A percentile compares a stretch with the other conserved stretches of the same genome.
Conservation (phyloP, 1,140 invertebrate species). For the Telenomus remus region DNA sequence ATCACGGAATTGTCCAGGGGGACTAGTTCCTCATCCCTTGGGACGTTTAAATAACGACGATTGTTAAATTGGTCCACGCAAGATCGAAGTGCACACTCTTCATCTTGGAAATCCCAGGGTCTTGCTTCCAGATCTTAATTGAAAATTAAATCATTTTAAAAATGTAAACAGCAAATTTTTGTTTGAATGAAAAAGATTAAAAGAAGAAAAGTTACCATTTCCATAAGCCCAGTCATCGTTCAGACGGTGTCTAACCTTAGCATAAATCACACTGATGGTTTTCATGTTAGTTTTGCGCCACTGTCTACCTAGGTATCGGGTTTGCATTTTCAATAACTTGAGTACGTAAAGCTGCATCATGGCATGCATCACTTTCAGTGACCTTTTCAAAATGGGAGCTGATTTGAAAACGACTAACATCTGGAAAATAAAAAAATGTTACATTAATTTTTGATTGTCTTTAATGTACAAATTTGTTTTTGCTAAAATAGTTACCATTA, state of each 20-base stretch:
- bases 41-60: slow-evolving; percentile 84
- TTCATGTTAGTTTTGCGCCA: slow-evolving; percentile 99
- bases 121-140: slow-evolving; percentile 92
- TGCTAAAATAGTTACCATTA: slow-evolving; percentile 83
- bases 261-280: slow-evolving; percentile 99
- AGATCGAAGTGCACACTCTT: slow-evolving; percentile 94
- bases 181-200: not conserved
- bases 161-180: not conserved
- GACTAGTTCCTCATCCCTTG: slow-evolving; percentile 82
- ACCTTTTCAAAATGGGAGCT: slow-evolving; percentile 97
- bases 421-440: slow-evolving; percentile 68
- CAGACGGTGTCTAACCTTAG: slow-evolving; percentile 94
- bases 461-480: slow-evolving; percentile 5
- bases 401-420: slow-evolving; percentile 99
- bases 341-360: slow-evolving; percentile 99
- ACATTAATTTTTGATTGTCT: not conserved
- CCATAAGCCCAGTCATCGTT: slow-evolving; percentile 99
- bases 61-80: slow-evolving; percentile 97
- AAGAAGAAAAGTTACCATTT: slow-evolving; percentile 80
- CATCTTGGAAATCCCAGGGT: slow-evolving; percentile 99
- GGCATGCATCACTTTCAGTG: slow-evolving; percentile 95
- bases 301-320: slow-evolving; percentile 98
- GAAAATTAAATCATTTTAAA: slow-evolving; percentile 4
- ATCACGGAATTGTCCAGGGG: slow-evolving; percentile 90
- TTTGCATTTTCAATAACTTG: slow-evolving; percentile 99